Conservation (phyloP, 2,888 invertebrate species). For the Endotricha flammealis region DNA sequence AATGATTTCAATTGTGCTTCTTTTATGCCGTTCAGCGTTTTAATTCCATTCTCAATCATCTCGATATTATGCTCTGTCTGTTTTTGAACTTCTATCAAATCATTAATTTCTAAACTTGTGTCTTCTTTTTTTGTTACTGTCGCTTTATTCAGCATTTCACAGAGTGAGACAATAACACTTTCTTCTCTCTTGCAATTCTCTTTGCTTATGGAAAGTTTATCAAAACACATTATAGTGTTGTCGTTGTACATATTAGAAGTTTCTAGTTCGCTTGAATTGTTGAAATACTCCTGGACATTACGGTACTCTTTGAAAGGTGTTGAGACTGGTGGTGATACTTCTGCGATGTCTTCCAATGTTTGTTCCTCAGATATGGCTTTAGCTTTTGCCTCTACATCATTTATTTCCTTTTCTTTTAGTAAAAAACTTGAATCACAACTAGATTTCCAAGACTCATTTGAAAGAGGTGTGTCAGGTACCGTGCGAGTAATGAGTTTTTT, state of each 20-base stretch:
- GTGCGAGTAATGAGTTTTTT: constrained; percentile 14
- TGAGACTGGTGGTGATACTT: constrained; percentile 51
- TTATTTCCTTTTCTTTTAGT: constrained; percentile 55
- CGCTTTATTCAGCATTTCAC: constrained; percentile 56
- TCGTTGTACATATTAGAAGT: constrained; percentile 38
- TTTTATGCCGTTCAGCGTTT: constrained; percentile 39
- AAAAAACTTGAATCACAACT: constrained; percentile 61
- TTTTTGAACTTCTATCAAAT: constrained; percentile 44
- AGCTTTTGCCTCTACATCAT: constrained; percentile 42
- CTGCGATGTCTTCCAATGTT: constrained; percentile 45
- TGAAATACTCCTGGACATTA: constrained; percentile 50
- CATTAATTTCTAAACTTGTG: constrained; percentile 36
- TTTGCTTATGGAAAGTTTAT: constrained; percentile 33
- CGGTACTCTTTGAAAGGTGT: constrained; percentile 62
- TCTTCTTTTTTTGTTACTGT: constrained; percentile 37
- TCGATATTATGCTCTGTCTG: constrained; percentile 42
- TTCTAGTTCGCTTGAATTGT: constrained; percentile 44
- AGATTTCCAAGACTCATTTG: constrained; percentile 54
- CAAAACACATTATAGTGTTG: constrained; percentile 58
- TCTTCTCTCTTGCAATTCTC: constrained; percentile 46
- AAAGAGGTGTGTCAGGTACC: constrained; percentile 44
- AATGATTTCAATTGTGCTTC: constrained; percentile 46
- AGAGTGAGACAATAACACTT: constrained; percentile 56
- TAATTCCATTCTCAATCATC: constrained; percentile 45
- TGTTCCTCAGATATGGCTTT: constrained; percentile 33